Evolutionary conservation across 2,797 vertebrate species (phyloP), one percentile per base, ranked within the genome.

Genomic region (Pterois miles): DNA sequence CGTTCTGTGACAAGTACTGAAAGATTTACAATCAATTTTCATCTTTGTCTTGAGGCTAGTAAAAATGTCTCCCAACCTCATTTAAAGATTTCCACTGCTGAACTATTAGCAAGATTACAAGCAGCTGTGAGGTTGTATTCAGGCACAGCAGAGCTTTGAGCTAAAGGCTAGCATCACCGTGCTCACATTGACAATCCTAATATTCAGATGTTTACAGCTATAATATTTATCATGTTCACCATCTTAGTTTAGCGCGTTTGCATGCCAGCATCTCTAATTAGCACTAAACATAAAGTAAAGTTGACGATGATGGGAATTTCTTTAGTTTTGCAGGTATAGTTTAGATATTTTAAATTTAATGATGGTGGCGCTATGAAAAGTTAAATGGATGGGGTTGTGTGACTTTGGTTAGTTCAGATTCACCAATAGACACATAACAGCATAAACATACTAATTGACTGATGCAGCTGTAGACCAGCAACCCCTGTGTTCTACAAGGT

Each of bases 401-500:
- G 40, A 18, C 40, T 43, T 43, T 43, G 40, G 40, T 43, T 43
- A 8, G 40, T 18, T 43, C 14, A 6, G 40, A 0, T 43, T 43
- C 40, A 43, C 40, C 16, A 43, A 43, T n/a, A 43, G 40, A 18
- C 40, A 18, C 16, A 43, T 16, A 43, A 36, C 4, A 36, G 4
- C 10, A 36, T 4, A 36, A 43, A 43, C 16, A 43, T 18, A 43
- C 0, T 18, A 43, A 43, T 43, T 3, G 3, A 43, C 8, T 43
- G 40, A 43, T 14, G 40, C 0, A 3, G 40, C 0, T 14, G 40
- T 43, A 43, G 40, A 43, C 0, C 40, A 43, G 16, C 16, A 18
- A 43, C 40, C 40, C 40, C 14, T 0, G 6, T 43, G 40, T 43
- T 43, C 40, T 43, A 6, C 7, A 16, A 43, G 40, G 40, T 40